Evolutionary conservation across 2,797 vertebrate genomes (phyloP).

Genomic region (Amniataba percoides): DNA sequence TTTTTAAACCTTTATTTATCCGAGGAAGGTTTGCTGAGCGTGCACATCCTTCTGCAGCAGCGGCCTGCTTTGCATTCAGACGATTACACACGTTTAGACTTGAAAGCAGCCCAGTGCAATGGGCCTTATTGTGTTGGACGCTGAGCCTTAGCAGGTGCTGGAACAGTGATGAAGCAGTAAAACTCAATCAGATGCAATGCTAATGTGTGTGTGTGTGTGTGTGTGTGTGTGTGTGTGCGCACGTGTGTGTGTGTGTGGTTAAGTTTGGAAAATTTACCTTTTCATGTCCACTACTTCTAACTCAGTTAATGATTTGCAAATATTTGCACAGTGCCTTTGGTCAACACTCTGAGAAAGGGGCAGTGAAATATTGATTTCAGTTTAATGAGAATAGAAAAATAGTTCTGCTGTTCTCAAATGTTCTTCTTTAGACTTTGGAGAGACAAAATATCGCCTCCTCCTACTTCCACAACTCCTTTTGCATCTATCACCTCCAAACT

Average conservation of each 20-base stretch:
- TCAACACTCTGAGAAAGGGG: background rate
- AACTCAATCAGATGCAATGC: background rate
- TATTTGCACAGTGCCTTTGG: background rate
- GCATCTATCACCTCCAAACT: background rate
- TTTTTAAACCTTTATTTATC: slow-evolving; percentile 72
- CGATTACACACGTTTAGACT: slow-evolving; percentile 16
- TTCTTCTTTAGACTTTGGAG: background rate
- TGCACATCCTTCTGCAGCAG: slow-evolving; percentile 51
- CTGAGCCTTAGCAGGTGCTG: slow-evolving; percentile 7
- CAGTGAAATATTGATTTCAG: background rate
- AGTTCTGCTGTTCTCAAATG: background rate
- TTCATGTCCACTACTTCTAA: background rate
- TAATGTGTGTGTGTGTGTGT: background rate
- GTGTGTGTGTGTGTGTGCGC: no score
- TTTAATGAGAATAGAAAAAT: no score
- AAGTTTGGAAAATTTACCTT: background rate
- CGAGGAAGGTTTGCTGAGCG: slow-evolving; percentile 60
- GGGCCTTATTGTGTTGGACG: slow-evolving; percentile 21
- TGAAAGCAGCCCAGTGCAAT: slow-evolving; percentile 12
- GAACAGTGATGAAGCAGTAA: background rate
- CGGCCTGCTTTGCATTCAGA: slow-evolving; percentile 54
- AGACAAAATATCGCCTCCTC: background rate
- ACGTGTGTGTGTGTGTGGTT: no score
- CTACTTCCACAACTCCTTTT: no score
- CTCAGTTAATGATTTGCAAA: background rate